Percentiles rank a stretch among this genome's conserved stretches.
Conservation (phyloP, 2,113 vertebrate genomes). For the Tonatia bakeri region DNA sequence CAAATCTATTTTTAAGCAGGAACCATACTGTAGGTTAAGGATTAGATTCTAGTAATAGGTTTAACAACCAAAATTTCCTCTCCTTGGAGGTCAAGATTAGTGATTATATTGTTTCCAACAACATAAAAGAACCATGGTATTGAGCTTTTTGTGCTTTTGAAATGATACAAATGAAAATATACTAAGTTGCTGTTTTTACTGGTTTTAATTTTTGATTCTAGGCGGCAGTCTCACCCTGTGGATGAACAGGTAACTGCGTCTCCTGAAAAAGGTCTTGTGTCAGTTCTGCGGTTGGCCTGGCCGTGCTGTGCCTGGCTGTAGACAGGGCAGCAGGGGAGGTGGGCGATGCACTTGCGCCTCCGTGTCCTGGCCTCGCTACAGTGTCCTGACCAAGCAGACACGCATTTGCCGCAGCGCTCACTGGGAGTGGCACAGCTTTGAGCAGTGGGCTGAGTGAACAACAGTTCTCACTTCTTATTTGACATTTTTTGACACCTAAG, state of each 20-base stretch:
- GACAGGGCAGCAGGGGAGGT: background rate
- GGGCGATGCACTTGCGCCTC: background rate
- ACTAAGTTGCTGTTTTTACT: conserved; percentile 15
- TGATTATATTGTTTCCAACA: background rate
- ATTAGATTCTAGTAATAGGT: background rate
- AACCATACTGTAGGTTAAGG: background rate
- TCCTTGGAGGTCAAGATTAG: background rate
- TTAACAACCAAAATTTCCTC: background rate
- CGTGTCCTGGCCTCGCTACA: background rate
- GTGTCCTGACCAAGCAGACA: background rate
- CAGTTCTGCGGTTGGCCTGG: background rate
- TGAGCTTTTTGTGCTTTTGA: background rate
- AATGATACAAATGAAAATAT: background rate
- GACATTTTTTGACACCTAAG: background rate
- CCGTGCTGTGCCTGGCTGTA: background rate
- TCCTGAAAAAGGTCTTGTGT: background rate
- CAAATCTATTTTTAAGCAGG: background rate
- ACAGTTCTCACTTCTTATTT: background rate
- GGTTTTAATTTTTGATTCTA: conserved; percentile 59
- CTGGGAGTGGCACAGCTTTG: background rate
- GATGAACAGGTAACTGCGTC: conserved; percentile 73
- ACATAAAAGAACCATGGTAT: background rate
- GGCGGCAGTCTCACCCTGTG: background rate
- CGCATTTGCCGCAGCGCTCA: background rate
- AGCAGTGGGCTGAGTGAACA: background rate